Evolutionary conservation across 2,888 invertebrate genomes (phyloP).

Genomic region (Patella depressa): DNA sequence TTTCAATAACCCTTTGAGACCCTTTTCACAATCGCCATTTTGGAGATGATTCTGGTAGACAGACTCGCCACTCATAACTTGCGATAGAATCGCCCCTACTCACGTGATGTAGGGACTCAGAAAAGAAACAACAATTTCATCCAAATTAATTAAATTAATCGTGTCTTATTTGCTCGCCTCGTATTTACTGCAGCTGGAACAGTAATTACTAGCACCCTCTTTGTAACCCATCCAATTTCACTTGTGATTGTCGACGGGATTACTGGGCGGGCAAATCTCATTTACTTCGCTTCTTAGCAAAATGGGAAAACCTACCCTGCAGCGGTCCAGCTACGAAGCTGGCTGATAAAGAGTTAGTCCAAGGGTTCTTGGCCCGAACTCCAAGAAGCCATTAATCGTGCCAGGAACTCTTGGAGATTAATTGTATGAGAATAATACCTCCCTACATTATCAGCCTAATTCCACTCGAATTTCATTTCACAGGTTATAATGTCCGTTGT

Average conservation of each 20-base stretch:
- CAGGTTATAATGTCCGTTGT: no score
- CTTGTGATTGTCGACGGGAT: constrained; percentile 8
- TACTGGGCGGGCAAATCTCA: constrained; percentile 5
- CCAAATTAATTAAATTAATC: constrained; percentile 9
- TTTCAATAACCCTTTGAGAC: no score
- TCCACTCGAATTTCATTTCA: no score
- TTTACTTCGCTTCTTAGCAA: constrained; percentile 10
- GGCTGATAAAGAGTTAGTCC: no score
- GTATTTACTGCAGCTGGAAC: constrained; percentile 7
- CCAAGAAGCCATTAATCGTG: no score
- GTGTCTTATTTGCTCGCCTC: constrained; percentile 5
- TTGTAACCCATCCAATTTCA: constrained; percentile 7
- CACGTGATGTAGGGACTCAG: neutral
- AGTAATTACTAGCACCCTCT: constrained; percentile 6
- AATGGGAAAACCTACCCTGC: constrained; percentile 1
- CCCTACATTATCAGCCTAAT: neutral
- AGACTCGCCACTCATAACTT: no score
- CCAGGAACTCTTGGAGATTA: no score
- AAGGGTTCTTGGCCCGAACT: no score
- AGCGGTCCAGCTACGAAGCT: neutral
- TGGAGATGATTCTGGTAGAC: no score
- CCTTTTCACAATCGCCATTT: no score
- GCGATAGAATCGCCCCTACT: no score
- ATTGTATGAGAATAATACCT: neutral
- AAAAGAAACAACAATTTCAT: constrained; percentile 7